Percentiles rank a stretch among this genome's conserved stretches.
Conservation (phyloP, 2,797 vertebrate genomes). For the Clarias platycephalus region DNA sequence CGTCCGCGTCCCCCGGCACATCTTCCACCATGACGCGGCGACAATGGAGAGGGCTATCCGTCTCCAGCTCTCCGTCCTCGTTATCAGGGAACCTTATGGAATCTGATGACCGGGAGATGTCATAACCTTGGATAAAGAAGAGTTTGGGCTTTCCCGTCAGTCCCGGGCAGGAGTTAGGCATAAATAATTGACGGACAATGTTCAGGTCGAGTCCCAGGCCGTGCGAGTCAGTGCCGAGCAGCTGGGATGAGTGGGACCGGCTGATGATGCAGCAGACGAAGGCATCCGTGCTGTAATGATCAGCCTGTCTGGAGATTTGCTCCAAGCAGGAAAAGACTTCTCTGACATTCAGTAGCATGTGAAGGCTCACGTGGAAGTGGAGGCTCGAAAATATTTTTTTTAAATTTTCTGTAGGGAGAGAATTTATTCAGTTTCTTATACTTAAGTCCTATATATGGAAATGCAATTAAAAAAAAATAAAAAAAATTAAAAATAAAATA, state of each 20-base stretch:
- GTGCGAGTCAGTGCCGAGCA: slow-evolving; percentile 76
- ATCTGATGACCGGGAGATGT: slow-evolving; percentile 50
- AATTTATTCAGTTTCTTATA: neutral
- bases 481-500: too few species aligned
- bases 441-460: neutral
- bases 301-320: slow-evolving; percentile 54
- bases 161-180: slow-evolving; percentile 72
- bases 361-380: slow-evolving; percentile 70
- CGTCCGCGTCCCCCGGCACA: slow-evolving; percentile 81
- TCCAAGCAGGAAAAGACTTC: slow-evolving; percentile 61
- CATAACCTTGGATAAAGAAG: slow-evolving; percentile 91
- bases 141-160: slow-evolving; percentile 89
- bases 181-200: slow-evolving; percentile 75
- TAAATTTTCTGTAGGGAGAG: slow-evolving; percentile 72
- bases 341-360: slow-evolving; percentile 60
- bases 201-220: slow-evolving; percentile 69
- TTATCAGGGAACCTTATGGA: slow-evolving; percentile 12
- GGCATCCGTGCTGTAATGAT: slow-evolving; percentile 69
- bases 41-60: slow-evolving; percentile 65
- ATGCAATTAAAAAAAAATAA: too few species aligned
- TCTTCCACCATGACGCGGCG: neutral
- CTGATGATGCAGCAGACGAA: slow-evolving; percentile 87
- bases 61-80: slow-evolving; percentile 69
- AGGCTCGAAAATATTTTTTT: slow-evolving; percentile 74
- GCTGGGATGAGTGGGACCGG: slow-evolving; percentile 67